Evolutionary conservation across 2,888 invertebrate genomes (phyloP).

Genomic region (Pinctada fucata): DNA sequence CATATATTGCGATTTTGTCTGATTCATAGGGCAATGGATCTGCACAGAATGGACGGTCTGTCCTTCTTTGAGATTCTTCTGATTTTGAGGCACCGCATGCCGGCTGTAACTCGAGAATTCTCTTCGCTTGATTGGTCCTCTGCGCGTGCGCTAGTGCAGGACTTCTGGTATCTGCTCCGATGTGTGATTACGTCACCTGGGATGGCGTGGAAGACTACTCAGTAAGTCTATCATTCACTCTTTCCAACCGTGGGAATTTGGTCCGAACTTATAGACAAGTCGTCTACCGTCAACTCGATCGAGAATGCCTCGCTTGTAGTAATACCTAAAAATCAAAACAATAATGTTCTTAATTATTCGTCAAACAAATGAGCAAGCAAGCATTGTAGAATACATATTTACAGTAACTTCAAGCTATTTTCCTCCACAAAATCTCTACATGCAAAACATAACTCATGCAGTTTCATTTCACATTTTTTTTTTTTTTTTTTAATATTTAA

Average conservation of each 20-base stretch:
- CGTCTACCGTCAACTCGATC: constrained; percentile 71
- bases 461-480: too few species aligned
- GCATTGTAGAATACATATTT: not conserved
- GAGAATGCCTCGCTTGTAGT: constrained; percentile 72
- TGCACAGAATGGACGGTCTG: not conserved
- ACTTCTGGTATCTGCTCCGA: not conserved
- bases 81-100: not conserved
- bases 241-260: constrained; percentile 59
- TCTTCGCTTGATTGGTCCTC: too few species aligned
- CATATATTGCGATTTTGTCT: not conserved
- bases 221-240: constrained; percentile 13
- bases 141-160: too few species aligned
- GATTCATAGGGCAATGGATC: not conserved
- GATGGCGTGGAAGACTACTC: not conserved
- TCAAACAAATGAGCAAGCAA: too few species aligned
- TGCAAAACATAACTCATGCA: too few species aligned
- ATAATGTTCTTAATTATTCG: not conserved
- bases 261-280: constrained; percentile 70
- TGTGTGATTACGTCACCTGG: not conserved
- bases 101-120: too few species aligned
- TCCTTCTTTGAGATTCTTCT: not conserved
- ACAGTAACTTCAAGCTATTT: constrained; percentile 10
- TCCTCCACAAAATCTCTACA: not conserved
- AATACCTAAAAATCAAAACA: constrained; percentile 61
- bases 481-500: not conserved